Percentiles rank a stretch among this genome's conserved stretches.
phyloP scores from a whole-genome alignment of 2,888 invertebrate species.

The Bursaphelenchus okinawaensis region DNA sequence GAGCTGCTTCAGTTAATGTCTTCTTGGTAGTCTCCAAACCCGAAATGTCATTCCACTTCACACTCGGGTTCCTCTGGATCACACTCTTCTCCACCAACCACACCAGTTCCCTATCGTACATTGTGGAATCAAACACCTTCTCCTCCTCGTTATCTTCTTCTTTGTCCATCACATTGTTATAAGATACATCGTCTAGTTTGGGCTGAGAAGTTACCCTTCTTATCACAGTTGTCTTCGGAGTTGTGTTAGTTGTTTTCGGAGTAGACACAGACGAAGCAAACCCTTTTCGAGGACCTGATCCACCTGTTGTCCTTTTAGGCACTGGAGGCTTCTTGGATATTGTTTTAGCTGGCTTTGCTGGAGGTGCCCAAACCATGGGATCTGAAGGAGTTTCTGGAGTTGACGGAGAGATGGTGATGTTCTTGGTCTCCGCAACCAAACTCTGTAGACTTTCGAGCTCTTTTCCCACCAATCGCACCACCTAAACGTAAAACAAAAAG shows the following conservation, averaged over 20 bases:
- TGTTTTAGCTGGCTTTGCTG: background rate
- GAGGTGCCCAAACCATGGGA: constrained; percentile 13
- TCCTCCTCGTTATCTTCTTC: constrained; percentile 50
- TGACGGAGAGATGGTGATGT: background rate
- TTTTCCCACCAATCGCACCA: constrained; percentile 1
- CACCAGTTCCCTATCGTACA: constrained; percentile 81
- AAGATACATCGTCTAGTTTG: background rate
- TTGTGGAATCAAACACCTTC: constrained; percentile 77
- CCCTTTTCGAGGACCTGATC: background rate
- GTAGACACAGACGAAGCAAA: background rate
- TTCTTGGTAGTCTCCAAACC: constrained; percentile 63
- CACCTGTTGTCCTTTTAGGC: background rate
- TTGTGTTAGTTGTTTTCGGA: background rate
- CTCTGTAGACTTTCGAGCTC: background rate
- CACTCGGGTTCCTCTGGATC: constrained; percentile 90
- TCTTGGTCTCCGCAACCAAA: background rate
- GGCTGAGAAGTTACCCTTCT: background rate
- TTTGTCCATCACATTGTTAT: background rate
- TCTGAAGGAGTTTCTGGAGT: constrained; percentile 11
- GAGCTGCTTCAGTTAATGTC: constrained; percentile 89
- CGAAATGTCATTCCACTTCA: constrained; percentile 66
- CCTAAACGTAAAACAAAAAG: background rate
- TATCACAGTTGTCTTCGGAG: background rate
- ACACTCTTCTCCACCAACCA: constrained; percentile 92
- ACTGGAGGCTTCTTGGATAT: background rate